Evolutionary conservation across 2,888 invertebrate species (phyloP).

Genomic region (Odontocolon sp.): DNA sequence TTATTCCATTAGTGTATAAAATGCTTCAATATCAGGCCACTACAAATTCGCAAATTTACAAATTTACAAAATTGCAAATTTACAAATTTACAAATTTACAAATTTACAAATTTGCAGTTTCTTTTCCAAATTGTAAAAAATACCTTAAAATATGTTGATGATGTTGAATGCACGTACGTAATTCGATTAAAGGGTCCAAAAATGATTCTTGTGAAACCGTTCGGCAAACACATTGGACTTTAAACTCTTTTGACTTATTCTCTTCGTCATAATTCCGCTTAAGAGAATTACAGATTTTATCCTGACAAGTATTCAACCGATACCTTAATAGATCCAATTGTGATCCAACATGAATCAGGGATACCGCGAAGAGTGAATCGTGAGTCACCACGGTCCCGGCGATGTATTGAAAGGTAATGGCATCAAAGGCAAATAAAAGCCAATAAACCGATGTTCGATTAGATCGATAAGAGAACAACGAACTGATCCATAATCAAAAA

Average conservation of each 20-base stretch:
- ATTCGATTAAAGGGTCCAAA: constrained; percentile 33
- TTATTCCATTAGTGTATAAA: too few relatives aligned
- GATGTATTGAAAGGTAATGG: constrained; percentile 44
- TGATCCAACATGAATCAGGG: constrained; percentile 53
- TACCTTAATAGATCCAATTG: constrained; percentile 54
- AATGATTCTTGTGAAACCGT: constrained; percentile 2
- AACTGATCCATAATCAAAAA: neutral
- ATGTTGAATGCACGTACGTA: constrained; percentile 52
- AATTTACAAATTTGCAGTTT: too few relatives aligned
- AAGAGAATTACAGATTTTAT: neutral
- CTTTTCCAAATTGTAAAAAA: neutral
- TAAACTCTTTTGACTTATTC: neutral
- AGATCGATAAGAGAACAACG: constrained; percentile 32
- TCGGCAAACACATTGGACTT: constrained; percentile 40
- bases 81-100: too few relatives aligned
- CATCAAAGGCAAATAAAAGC: constrained; percentile 52
- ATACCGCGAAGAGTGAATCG: constrained; percentile 57
- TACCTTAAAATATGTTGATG: constrained; percentile 58
- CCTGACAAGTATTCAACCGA: constrained; percentile 36
- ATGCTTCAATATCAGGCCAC: too few relatives aligned
- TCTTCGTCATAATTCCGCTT: neutral
- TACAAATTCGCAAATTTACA: too few relatives aligned
- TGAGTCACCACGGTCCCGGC: constrained; percentile 55
- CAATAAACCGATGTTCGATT: constrained; percentile 49
- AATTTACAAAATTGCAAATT: too few relatives aligned